Base-by-base conservation (phyloP, 2,797 vertebrate genomes). In the Enteromius viviparus region DNA sequence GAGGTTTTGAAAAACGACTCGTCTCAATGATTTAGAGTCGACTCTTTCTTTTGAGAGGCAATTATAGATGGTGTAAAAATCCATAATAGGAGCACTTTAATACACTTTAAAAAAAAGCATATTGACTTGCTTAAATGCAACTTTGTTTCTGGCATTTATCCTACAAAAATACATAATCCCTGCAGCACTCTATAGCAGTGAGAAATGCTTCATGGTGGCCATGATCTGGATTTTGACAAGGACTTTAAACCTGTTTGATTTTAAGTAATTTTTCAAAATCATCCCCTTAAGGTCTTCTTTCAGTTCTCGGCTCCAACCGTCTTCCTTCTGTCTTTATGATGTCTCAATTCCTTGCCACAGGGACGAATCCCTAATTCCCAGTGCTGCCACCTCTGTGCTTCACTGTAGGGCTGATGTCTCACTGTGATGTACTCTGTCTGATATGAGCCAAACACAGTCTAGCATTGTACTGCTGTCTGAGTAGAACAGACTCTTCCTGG, bases 321-420 rank as follows among this genome's bases (percentile, higher is more conserved):
- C 14, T 17, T 58, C 32, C 53, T 17, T 58, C 51, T 76, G 7
- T 76, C 51, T 76, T 58, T 23, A 75, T 75, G 51, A 75, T 75
- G 32, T 55, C 51, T 75, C 49, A 7, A 37, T 58, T 75, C 1
- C 12, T 21, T 55, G 72, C 72, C 51, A 40, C 19, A 37, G 49
- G 32, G 71, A 55, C 7, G 19, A 75, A 75, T 75, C 29, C 32
- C 19, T 75, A 37, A 75, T 37, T 5, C 71, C 34, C 49, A 55
- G 21, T 15, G 51, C 51, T 75, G 72, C 49, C 72, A 58, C 72
- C 19, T 55, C 32, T 21, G 37, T 75, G 72, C 51, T 75, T 75
- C 51, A 40, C 72, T n/a, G 72, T 75, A 55, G 51, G 32, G 51
- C 53, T 58, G 72, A 75, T 75, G 72, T 75, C 29, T 75, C 51